Evolutionary conservation across 2,888 invertebrate genomes (phyloP), one percentile per base, ranked within the genome.

Genomic region (Blera fallax): DNA sequence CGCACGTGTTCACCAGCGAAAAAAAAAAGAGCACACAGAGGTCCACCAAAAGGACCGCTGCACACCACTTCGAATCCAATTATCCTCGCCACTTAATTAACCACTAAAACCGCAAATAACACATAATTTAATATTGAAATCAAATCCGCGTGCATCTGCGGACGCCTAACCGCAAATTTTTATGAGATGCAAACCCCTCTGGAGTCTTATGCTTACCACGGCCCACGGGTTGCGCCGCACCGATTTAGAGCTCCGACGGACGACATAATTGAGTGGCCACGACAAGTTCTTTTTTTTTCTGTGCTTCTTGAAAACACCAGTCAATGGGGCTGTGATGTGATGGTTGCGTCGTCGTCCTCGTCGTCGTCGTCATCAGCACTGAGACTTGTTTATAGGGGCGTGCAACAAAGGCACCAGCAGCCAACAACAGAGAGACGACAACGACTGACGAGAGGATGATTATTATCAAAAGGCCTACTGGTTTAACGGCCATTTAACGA

Each of bases 91-190:
- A 84, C 84, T 79, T 84, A 84, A 84, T 84, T 84, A 84, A 84
- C 79, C 79, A 84, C 70, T 79, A 76, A 76, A 84, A 84, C 84
- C 84, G 64, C 84, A 84, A 80, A 80, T 84, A 84, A 84, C 84
- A 84, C 84, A 84, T 79, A 84, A 80, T 84, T 84, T 84, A 79
- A 79, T 84, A 84, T 74, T 84, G 84, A 84, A 84, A 84, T 84
- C 69, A 80, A 84, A 84, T 65, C 84, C 79, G 79, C 54, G 79
- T 48, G 62, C 84, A 84, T 84, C 83, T 79, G 83, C 52, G 62
- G 73, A 60, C 60, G 72, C 52, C 29, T 69, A 69, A 84, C 83
- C 83, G 79, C 83, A 79, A 32, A 69, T 29, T 79, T n/a, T 78
- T 84, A 69, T 64, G 79, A 69, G 79, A 84, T 79, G 79, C 78